Evolutionary conservation across 2,888 invertebrate species (phyloP).

Genomic region (Monochamus alternatus): DNA sequence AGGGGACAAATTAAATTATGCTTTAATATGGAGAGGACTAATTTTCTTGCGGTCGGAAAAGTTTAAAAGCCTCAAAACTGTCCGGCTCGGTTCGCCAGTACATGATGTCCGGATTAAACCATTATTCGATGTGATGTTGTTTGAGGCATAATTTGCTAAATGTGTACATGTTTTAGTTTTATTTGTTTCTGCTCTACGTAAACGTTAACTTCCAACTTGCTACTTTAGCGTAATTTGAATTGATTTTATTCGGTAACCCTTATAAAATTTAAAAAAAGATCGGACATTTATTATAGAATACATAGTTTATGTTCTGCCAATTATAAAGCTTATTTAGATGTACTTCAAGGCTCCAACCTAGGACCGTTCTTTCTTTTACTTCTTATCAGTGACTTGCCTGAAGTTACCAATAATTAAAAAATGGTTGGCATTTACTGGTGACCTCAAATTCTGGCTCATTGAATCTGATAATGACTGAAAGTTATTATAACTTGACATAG

Average conservation of each 20-base stretch:
- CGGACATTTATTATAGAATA: too few relatives aligned
- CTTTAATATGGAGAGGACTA: constrained; percentile 56
- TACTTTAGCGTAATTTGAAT: not conserved
- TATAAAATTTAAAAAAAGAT: not conserved
- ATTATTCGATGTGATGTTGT: constrained; percentile 30
- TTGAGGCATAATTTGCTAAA: constrained; percentile 19
- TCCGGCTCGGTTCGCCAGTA: constrained; percentile 26
- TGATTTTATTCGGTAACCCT: not conserved
- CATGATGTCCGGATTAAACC: constrained; percentile 27
- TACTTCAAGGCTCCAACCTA: too few relatives aligned
- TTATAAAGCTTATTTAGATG: too few relatives aligned
- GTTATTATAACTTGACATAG: too few relatives aligned
- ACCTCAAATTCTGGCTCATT: too few relatives aligned
- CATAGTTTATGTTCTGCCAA: too few relatives aligned
- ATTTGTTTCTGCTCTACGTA: not conserved
- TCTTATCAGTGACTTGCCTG: too few relatives aligned
- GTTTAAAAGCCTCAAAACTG: constrained; percentile 53
- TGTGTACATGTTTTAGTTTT: constrained; percentile 1
- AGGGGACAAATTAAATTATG: constrained; percentile 59
- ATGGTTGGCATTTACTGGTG: too few relatives aligned
- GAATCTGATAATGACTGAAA: too few relatives aligned
- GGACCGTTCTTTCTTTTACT: too few relatives aligned
- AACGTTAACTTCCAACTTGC: not conserved
- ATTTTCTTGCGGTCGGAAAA: constrained; percentile 58
- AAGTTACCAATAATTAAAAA: too few relatives aligned